Base-by-base conservation (phyloP, 2,888 invertebrate genomes). In the Microctonus hyperodae region DNA sequence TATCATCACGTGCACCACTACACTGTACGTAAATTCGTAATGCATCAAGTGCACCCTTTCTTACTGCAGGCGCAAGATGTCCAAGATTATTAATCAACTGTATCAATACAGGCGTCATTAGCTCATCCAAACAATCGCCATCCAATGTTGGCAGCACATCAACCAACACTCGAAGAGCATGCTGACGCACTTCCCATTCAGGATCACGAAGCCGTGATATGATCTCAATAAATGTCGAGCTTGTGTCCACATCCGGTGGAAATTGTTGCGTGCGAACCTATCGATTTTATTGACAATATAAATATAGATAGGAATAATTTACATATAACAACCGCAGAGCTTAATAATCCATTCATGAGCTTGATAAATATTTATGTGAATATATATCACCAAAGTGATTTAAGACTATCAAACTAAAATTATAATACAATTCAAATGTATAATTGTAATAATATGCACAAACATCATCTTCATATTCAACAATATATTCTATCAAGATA, bases 181-280 rank as follows among this genome's bases (percentile, higher is more conserved):
- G 93, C 72, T 93, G 91, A 10, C 94, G 88, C 37, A 94, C 93
- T 84, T 93, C 93, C 90, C 92, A 92, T 82, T 94, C 94, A 1
- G 93, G 92, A 81, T 92, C 92, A 44, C 89, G 87, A 55, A 94
- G 86, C 59, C 93, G 88, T 73, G 91, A 90, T 53, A 90, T 86
- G 77, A 93, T 89, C 75, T 92, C 92, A 63, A 87, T 84, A 80
- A 92, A 92, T 76, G 92, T 89, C 64, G 88, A 86, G 68, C 86
- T 85, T 1, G 89, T 88, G 78, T 91, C 89, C 59, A 90, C 86
- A 70, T 89, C 88, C 23, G 88, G 88, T 48, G 94, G 94, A 64
- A 94, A 86, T 63, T 90, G 88, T 67, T 89, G 89, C 68, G 92
- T 92, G 69, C 92, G 87, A 55, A 92, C 80, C 83, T 82, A 67